Percentiles rank a stretch among this genome's conserved stretches.
Evolutionary conservation across 1,140 invertebrate species (phyloP).

Genomic region (Cydia amplana): DNA sequence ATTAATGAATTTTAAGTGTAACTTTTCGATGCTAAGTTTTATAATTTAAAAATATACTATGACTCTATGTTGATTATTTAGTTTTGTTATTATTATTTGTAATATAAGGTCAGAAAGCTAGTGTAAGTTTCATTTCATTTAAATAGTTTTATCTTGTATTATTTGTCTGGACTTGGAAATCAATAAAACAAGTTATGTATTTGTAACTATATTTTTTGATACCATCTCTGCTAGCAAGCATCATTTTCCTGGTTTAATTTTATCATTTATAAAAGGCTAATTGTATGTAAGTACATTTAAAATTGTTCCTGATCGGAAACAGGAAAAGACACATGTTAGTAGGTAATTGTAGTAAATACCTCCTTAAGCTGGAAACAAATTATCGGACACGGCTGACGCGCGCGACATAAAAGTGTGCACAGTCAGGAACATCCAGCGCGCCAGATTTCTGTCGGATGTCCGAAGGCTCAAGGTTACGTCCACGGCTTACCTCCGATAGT

Average conservation of each 20-base stretch:
- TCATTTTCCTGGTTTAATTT: not conserved
- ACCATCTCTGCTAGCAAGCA: not conserved
- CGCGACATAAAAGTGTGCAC: too few relatives aligned
- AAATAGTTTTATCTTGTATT: slow-evolving; percentile 28
- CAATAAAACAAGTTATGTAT: slow-evolving; percentile 29
- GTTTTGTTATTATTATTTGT: slow-evolving; percentile 32
- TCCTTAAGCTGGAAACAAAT: too few relatives aligned
- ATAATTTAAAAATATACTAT: slow-evolving; percentile 15
- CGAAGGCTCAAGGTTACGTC: too few relatives aligned
- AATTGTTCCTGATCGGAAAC: not conserved
- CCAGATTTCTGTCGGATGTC: too few relatives aligned
- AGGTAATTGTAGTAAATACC: not conserved
- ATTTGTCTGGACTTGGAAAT: slow-evolving; percentile 26
- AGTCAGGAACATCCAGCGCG: too few relatives aligned
- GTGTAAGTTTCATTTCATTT: slow-evolving; percentile 17
- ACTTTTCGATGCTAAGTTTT: slow-evolving; percentile 28
- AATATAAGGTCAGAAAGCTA: slow-evolving; percentile 29
- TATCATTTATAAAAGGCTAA: not conserved
- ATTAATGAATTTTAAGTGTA: slow-evolving; percentile 13
- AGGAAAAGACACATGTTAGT: not conserved
- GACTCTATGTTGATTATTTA: slow-evolving; percentile 27
- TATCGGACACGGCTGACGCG: too few relatives aligned
- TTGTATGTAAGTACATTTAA: not conserved
- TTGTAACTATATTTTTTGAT: not conserved
- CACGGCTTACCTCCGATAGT: too few relatives aligned